Base-by-base conservation (phyloP, 2,888 invertebrate genomes). In the Leptopilina myrica region DNA sequence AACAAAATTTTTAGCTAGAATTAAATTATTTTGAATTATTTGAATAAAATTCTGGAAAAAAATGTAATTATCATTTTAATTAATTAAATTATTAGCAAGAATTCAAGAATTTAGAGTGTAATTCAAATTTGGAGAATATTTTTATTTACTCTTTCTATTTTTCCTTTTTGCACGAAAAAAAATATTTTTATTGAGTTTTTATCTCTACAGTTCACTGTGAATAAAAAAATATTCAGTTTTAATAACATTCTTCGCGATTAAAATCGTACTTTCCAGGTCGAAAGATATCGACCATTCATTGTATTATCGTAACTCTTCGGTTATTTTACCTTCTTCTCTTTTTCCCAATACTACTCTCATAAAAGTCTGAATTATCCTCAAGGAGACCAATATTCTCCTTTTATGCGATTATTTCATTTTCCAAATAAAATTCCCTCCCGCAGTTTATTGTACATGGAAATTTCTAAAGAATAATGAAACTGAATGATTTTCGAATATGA, bases 211-310 rank as follows among this genome's bases (percentile, higher is more conserved):
- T 33, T 33, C 0, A 33, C 33, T 3, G 33, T 33, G 33, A 33
- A 33, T 33, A 33, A 33, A 33, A 33, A 33, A 33, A 33, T 33
- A 33, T 33, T 33, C 33, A 33, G 33, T 56, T 73, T 20, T 20
- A 14, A 64, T 64, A 33, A 11, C 8, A 64, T 26, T 64, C 64
- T 64, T 64, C 26, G 33, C 26, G 33, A 64, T 64, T 64, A 33
- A 64, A 73, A 33, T 49, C 53, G 14, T 73, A 73, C 26, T 73
- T 26, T 59, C 33, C 69, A 73, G 53, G 26, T 73, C 33, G 33
- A 73, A 73, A 4, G 33, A 56, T 73, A 73, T 73, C 26, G 69
- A 73, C 49, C 53, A 73, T 73, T 73, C 69, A 73, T 33, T 73
- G 69, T 56, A 56, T 73, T 73, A 53, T 53, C 43, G 46, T 46